phyloP scores from a whole-genome alignment of 2,113 vertebrate genomes.

The Amblyopsis rosae region DNA sequence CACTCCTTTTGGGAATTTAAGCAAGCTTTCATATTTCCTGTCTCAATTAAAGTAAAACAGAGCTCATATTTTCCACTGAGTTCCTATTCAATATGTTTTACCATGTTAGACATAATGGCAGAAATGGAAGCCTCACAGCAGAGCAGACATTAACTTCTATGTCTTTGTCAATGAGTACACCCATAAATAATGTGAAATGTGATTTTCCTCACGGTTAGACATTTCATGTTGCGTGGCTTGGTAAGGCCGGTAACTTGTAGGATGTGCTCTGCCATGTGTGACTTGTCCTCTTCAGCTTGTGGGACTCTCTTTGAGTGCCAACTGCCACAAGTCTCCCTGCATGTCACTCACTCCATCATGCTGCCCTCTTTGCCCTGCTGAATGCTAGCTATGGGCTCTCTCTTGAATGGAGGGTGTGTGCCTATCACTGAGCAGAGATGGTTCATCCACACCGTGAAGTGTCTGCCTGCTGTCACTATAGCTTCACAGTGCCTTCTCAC shows the following conservation, averaged over 20 bases:
- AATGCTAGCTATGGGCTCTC: not conserved
- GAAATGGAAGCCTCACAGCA: constrained; percentile 36
- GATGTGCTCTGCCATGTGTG: constrained; percentile 59
- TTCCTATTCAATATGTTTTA: constrained; percentile 39
- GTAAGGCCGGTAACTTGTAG: constrained; percentile 62
- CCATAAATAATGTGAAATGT: constrained; percentile 63
- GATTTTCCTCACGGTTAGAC: constrained; percentile 64
- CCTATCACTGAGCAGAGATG: no score
- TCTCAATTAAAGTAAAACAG: constrained; percentile 56
- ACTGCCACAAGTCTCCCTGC: constrained; percentile 49
- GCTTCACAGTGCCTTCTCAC: constrained; percentile 19
- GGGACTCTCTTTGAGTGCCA: constrained; percentile 36
- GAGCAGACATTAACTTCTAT: constrained; percentile 36
- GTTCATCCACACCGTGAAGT: not conserved
- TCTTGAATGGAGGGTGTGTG: constrained; percentile 1
- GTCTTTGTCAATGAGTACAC: constrained; percentile 46
- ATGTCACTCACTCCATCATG: constrained; percentile 40
- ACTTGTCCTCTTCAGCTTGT: constrained; percentile 53
- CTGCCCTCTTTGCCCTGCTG: constrained; percentile 43
- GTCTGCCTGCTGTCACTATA: no score
- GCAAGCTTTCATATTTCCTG: constrained; percentile 35
- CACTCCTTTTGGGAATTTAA: constrained; percentile 44
- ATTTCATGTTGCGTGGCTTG: constrained; percentile 50
- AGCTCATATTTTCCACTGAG: constrained; percentile 46
- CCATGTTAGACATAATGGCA: constrained; percentile 37